These are phyloP conservation scores for Aplodontia rufa DNA, from an alignment of 2,113 vertebrate species.

Conservation along the genomic window DNA sequence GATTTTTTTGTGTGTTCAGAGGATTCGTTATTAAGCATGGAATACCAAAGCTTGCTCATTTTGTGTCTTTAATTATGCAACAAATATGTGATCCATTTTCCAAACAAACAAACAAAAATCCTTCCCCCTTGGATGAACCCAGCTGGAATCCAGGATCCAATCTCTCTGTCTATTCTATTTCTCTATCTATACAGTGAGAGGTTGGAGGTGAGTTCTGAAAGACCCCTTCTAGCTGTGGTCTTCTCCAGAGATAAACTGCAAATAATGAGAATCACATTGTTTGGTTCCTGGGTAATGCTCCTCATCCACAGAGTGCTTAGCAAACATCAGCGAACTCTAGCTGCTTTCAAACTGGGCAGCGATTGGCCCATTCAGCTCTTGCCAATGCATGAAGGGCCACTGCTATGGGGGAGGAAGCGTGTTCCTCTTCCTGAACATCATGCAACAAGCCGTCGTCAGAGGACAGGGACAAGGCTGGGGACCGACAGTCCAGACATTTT, in stretches of 20 bases:
- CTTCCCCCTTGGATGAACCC: conserved; percentile 28
- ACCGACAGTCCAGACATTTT: not conserved
- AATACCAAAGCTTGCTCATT: not conserved
- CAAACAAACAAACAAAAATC: conserved; percentile 18
- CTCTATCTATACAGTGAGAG: not conserved
- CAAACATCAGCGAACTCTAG: conserved; percentile 58
- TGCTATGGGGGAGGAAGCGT: not conserved
- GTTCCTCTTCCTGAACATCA: not conserved
- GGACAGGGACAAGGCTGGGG: not conserved
- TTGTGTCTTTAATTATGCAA: not conserved
- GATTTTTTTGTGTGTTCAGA: not conserved
- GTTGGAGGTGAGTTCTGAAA: not conserved
- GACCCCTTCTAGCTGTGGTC: not conserved
- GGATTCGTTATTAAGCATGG: not conserved
- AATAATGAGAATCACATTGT: conserved; percentile 46
- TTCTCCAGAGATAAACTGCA: not conserved
- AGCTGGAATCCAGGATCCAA: not conserved
- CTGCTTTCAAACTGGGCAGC: conserved; percentile 5
- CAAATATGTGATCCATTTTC: conserved; percentile 16
- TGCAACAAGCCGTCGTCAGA: not conserved
- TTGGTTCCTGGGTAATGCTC: conserved; percentile 42
- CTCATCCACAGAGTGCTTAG: conserved; percentile 50
- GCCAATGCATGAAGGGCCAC: not conserved
- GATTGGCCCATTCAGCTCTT: not conserved
- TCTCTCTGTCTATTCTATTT: not conserved